Evolutionary conservation across 2,888 invertebrate genomes (phyloP).

Genomic region (Mesorhabditis spiculigera): DNA sequence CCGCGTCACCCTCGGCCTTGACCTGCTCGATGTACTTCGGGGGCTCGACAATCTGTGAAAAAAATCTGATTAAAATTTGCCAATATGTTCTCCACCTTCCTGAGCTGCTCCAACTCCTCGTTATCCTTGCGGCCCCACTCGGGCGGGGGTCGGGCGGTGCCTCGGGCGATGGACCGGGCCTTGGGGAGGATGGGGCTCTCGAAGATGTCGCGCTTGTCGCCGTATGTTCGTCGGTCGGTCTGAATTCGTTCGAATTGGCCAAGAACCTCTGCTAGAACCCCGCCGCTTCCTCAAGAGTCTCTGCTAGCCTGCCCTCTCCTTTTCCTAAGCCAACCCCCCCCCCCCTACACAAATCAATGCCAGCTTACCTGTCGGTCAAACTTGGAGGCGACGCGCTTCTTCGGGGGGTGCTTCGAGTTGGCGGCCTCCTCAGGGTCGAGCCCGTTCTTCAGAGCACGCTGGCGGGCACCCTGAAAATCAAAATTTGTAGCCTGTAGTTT

Average conservation of each 20-base stretch:
- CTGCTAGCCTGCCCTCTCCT: not conserved
- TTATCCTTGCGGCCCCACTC: slow-evolving; percentile 58
- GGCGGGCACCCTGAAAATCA: slow-evolving; percentile 34
- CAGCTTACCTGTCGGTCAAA: slow-evolving; percentile 96
- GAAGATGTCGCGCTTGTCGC: slow-evolving; percentile 42
- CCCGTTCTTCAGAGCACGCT: slow-evolving; percentile 57
- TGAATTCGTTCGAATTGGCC: not conserved
- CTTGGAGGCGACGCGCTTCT: slow-evolving; percentile 95
- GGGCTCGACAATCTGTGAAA: slow-evolving; percentile 45
- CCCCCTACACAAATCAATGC: slow-evolving; percentile 67
- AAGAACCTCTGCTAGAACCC: no score
- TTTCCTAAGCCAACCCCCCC: no score
- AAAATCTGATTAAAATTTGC: no score
- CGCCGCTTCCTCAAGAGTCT: not conserved
- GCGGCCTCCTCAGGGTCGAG: slow-evolving; percentile 55
- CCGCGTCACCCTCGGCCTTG: slow-evolving; percentile 55
- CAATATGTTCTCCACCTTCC: slow-evolving; percentile 17
- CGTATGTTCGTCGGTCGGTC: slow-evolving; percentile 32
- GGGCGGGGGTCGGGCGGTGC: slow-evolving; percentile 54
- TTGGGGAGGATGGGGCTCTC: slow-evolving; percentile 45
- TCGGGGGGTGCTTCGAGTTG: slow-evolving; percentile 63
- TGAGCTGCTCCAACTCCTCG: slow-evolving; percentile 56
- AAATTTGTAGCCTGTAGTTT: not conserved
- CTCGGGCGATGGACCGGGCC: slow-evolving; percentile 45
- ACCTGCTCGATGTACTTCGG: slow-evolving; percentile 58